phyloP scores from a whole-genome alignment of 1,140 invertebrate genomes.

The Globodera ellingtonae region DNA sequence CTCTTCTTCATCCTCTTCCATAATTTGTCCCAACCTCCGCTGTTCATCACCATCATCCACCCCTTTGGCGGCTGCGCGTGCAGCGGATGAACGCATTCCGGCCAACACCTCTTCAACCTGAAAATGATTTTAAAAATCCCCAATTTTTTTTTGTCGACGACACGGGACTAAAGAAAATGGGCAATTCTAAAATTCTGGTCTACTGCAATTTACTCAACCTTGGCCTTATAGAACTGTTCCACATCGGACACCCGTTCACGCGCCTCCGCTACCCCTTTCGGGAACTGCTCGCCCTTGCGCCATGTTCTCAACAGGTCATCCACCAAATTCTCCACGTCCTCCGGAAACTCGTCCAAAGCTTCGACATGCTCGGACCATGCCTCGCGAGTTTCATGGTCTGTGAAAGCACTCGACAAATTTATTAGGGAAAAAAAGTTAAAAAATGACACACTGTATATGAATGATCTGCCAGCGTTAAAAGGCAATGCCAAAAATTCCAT shows the following conservation, averaged over 20 bases:
- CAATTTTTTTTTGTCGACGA: no score
- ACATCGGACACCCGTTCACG: conserved; percentile 32
- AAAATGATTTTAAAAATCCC: neutral
- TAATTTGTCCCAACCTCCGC: conserved; percentile 26
- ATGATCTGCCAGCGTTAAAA: neutral
- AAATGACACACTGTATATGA: neutral
- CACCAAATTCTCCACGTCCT: conserved; percentile 37
- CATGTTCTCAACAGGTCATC: conserved; percentile 45
- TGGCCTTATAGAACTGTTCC: conserved; percentile 41
- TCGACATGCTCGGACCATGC: conserved; percentile 35
- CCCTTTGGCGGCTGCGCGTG: conserved; percentile 1
- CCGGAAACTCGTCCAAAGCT: conserved; percentile 52
- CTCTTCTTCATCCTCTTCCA: conserved; percentile 40
- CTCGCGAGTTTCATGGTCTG: conserved; percentile 48
- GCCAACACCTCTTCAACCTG: conserved; percentile 35
- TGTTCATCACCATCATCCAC: conserved; percentile 19
- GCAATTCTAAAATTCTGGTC: neutral
- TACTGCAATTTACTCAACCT: conserved; percentile 26
- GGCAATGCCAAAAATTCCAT: neutral
- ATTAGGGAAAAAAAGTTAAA: no score
- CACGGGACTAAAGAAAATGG: no score
- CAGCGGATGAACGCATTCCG: conserved; percentile 23
- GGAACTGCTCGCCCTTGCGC: conserved; percentile 44
- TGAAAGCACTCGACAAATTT: neutral
- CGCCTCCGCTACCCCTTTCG: conserved; percentile 41